Percentiles rank a stretch among this genome's conserved stretches.
Evolutionary conservation across 2,113 vertebrate genomes (phyloP).

Genomic region (Syngnathus floridae): DNA sequence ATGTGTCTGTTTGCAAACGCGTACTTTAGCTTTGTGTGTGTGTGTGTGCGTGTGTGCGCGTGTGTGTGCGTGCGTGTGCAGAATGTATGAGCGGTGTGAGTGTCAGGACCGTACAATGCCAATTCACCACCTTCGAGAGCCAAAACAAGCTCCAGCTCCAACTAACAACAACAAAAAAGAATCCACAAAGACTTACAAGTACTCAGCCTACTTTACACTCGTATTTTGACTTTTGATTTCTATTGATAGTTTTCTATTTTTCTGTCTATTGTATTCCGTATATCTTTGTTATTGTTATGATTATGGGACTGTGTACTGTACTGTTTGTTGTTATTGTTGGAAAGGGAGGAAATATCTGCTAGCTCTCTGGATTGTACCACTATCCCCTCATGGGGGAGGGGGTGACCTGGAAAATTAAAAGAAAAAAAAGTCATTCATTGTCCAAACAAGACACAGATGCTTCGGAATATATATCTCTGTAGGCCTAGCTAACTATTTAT

Average conservation of each 20-base stretch:
- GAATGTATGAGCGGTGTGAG: conserved; percentile 19
- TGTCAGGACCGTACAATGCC: conserved; percentile 45
- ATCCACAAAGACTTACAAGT: conserved; percentile 59
- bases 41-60: conserved; percentile 13
- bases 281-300: conserved; percentile 50
- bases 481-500: conserved; percentile 65
- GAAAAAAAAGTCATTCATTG: conserved; percentile 29
- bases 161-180: conserved; percentile 34
- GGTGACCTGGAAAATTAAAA: conserved; percentile 45
- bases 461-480: conserved; percentile 60
- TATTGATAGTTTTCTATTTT: conserved; percentile 79
- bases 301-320: conserved; percentile 70
- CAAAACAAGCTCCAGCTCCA: conserved; percentile 49
- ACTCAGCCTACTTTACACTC: conserved; percentile 63
- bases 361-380: conserved; percentile 62
- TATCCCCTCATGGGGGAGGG: conserved; percentile 13
- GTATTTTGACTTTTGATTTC: conserved; percentile 72
- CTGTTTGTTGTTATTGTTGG: conserved; percentile 66
- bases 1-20: conserved; percentile 45
- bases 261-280: conserved; percentile 72
- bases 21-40: conserved; percentile 25
- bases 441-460: conserved; percentile 57
- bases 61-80: conserved; percentile 3
- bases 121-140: conserved; percentile 54
- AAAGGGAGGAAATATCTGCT: conserved; percentile 33